Conservation (phyloP, 2,888 invertebrate genomes). For the Cosmia pyralina region DNA sequence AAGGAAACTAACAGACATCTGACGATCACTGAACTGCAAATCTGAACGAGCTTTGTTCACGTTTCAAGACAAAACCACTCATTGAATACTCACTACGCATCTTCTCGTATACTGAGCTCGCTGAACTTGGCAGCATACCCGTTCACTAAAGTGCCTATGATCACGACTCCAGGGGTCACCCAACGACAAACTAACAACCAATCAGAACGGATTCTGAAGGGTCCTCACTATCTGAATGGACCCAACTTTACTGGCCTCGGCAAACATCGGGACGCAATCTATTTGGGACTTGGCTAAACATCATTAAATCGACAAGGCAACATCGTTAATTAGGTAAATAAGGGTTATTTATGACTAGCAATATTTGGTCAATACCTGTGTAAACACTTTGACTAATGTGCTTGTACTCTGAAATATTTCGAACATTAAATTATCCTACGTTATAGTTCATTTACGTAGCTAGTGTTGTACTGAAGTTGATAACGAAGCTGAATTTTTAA, state of each 20-base stretch:
- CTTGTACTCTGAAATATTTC: not conserved
- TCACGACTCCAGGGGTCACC: conserved; percentile 40
- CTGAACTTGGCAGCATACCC: conserved; percentile 35
- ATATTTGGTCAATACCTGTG: conserved; percentile 9
- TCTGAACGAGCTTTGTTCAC: conserved; percentile 29
- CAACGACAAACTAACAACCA: conserved; percentile 65
- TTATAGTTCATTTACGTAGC: not conserved
- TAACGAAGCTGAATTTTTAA: not conserved
- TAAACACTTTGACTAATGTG: conserved; percentile 11
- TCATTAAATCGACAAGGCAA: conserved; percentile 59
- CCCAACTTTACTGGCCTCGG: conserved; percentile 59
- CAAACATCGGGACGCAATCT: conserved; percentile 71
- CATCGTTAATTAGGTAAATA: conserved; percentile 47
- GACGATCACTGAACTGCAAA: conserved; percentile 39
- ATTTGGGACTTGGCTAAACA: conserved; percentile 66
- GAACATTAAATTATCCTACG: not conserved
- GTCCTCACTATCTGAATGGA: conserved; percentile 61
- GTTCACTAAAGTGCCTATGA: conserved; percentile 17
- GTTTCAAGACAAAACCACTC: conserved; percentile 41
- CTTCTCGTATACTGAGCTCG: conserved; percentile 22
- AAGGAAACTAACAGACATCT: conserved; percentile 3
- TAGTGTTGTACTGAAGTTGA: too few species aligned
- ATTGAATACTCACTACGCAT: conserved; percentile 26
- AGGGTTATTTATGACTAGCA: conserved; percentile 32
- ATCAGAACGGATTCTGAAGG: conserved; percentile 60